Conservation (phyloP, 2,888 invertebrate genomes). For the Stratiomys singularior region DNA sequence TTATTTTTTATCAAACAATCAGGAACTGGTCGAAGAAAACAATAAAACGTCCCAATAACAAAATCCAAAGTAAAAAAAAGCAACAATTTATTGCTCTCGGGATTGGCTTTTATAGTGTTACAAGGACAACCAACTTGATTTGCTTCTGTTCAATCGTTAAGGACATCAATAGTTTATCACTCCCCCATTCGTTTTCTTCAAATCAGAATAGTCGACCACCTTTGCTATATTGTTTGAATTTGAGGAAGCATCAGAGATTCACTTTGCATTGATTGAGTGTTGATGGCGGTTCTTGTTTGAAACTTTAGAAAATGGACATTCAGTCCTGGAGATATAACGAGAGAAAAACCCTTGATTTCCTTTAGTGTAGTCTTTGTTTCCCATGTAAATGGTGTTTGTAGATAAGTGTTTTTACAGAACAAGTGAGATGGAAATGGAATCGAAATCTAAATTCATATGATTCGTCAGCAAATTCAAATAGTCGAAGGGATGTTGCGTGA, state of each 20-base stretch:
- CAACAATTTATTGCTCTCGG: slow-evolving; percentile 51
- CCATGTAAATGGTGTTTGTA: neutral
- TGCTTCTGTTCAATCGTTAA: slow-evolving; percentile 49
- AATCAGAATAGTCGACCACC: neutral
- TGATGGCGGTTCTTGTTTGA: slow-evolving; percentile 49
- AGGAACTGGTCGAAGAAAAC: slow-evolving; percentile 50
- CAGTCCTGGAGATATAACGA: neutral
- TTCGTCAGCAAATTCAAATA: neutral
- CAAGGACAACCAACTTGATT: slow-evolving; percentile 49
- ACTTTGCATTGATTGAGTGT: slow-evolving; percentile 50
- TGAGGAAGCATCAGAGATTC: slow-evolving; percentile 43
- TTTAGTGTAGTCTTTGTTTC: neutral
- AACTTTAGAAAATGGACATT: slow-evolving; percentile 30
- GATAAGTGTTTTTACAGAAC: neutral
- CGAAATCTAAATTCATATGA: neutral
- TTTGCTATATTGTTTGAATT: neutral
- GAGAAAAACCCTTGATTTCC: neutral
- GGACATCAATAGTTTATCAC: slow-evolving; percentile 44
- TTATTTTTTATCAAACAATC: neutral
- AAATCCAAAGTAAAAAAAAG: slow-evolving; percentile 50
- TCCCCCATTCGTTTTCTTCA: neutral
- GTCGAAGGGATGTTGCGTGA: neutral
- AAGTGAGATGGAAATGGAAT: neutral
- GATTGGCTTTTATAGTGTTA: slow-evolving; percentile 51
- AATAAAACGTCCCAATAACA: slow-evolving; percentile 50